Conservation (phyloP, 2,888 invertebrate genomes). For the Tyria jacobaeae region DNA sequence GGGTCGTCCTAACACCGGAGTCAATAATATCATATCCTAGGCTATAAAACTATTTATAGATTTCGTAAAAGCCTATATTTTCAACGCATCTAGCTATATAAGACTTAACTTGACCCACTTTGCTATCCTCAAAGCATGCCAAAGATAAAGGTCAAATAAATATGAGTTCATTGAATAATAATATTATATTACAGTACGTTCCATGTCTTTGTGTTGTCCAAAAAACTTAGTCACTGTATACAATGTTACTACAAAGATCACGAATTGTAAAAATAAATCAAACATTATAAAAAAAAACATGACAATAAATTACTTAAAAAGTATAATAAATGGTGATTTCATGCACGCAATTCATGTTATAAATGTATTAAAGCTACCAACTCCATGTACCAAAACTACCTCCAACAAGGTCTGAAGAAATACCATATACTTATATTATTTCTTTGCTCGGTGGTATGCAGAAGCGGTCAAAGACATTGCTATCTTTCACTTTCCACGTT, state of each 20-base stretch:
- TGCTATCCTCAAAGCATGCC: conserved; percentile 50
- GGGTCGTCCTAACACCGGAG: no score
- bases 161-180: conserved; percentile 60
- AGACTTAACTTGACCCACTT: conserved; percentile 61
- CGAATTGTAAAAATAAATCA: not conserved
- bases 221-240: conserved; percentile 43
- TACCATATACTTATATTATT: not conserved
- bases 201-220: conserved; percentile 44
- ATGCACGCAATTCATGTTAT: conserved; percentile 17
- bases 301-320: conserved; percentile 10
- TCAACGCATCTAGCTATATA: conserved; percentile 27
- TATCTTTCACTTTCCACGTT: conserved; percentile 54
- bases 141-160: conserved; percentile 60
- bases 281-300: conserved; percentile 8
- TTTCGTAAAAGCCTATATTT: no score
- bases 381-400: not conserved
- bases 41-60: no score
- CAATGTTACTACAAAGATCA: conserved; percentile 27
- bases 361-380: conserved; percentile 11
- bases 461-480: conserved; percentile 23
- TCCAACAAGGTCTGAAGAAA: not conserved
- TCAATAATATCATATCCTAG: no score
- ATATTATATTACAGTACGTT: conserved; percentile 51
- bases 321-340: conserved; percentile 15
- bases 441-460: not conserved